Evolutionary conservation across 2,888 invertebrate genomes (phyloP).

Genomic region (Metellina segmentata): DNA sequence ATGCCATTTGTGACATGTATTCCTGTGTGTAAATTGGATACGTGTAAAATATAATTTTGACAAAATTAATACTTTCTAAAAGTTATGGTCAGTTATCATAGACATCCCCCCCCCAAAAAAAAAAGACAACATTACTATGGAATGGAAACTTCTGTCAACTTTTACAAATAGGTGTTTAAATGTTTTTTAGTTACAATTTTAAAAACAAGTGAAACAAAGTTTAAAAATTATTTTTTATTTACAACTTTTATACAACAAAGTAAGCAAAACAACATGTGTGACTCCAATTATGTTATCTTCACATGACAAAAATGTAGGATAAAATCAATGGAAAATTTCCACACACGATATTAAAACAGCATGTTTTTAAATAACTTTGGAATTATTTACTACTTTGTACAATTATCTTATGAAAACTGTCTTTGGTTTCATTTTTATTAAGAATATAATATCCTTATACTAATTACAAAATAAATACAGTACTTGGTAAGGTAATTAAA

Average conservation of each 20-base stretch:
- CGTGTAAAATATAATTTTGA: no score
- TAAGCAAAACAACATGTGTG: conserved; percentile 53
- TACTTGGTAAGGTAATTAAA: conserved; percentile 2
- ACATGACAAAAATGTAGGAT: conserved; percentile 36
- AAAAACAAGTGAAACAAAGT: conserved; percentile 9
- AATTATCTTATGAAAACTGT: conserved; percentile 56
- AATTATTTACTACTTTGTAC: conserved; percentile 46
- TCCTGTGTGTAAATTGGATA: no score
- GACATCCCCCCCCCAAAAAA: no score
- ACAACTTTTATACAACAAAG: conserved; percentile 69
- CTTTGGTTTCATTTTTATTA: conserved; percentile 61
- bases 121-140: no score
- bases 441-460: neutral
- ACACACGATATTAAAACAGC: conserved; percentile 39
- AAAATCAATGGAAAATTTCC: conserved; percentile 40
- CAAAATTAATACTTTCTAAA: no score
- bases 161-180: no score
- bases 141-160: no score
- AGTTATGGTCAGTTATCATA: no score
- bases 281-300: conserved; percentile 41
- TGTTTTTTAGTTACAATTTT: neutral
- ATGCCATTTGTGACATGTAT: no score
- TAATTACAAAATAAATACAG: conserved; percentile 48
- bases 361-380: conserved; percentile 45
- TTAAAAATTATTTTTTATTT: conserved; percentile 73